Percentiles rank a stretch among this genome's conserved stretches.
phyloP scores from a whole-genome alignment of 2,888 invertebrate species.

The Ypsolopha scabrella region DNA sequence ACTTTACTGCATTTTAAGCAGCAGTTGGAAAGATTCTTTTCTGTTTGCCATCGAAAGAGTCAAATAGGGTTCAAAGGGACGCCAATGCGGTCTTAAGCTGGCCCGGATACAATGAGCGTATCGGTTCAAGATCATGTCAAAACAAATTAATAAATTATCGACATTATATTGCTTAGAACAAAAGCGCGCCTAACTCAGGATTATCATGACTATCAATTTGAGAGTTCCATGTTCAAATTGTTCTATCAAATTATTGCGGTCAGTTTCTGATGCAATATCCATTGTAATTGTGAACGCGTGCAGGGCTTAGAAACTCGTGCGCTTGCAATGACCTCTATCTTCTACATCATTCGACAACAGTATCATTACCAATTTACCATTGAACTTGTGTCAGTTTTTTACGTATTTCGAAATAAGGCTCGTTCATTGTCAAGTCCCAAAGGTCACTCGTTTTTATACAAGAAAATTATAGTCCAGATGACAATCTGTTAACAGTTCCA shows the following conservation, averaged over 20 bases:
- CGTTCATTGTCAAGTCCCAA: slow-evolving; percentile 27
- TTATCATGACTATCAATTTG: neutral
- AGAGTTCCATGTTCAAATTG: slow-evolving; percentile 1
- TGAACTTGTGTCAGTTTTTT: slow-evolving; percentile 46
- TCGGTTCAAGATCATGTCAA: slow-evolving; percentile 43
- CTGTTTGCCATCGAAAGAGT: too few species aligned
- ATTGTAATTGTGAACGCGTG: slow-evolving; percentile 1
- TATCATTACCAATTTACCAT: slow-evolving; percentile 21
- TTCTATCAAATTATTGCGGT: slow-evolving; percentile 5
- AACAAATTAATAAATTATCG: neutral
- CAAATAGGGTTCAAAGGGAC: too few species aligned
- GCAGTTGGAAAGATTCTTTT: too few species aligned
- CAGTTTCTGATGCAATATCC: neutral
- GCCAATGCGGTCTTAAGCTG: too few species aligned
- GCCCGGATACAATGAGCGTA: slow-evolving; percentile 17
- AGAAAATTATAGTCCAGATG: slow-evolving; percentile 42
- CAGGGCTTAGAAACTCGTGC: slow-evolving; percentile 1
- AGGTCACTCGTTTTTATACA: slow-evolving; percentile 6
- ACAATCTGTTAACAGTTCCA: slow-evolving; percentile 31
- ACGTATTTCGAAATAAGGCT: slow-evolving; percentile 22
- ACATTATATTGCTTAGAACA: neutral
- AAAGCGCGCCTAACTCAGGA: too few species aligned
- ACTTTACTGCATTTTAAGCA: too few species aligned
- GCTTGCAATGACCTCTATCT: neutral
- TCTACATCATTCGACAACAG: slow-evolving; percentile 7